These are phyloP conservation scores for Channa striata DNA, from an alignment of 2,797 vertebrate genomes.

Conservation along the genomic window DNA sequence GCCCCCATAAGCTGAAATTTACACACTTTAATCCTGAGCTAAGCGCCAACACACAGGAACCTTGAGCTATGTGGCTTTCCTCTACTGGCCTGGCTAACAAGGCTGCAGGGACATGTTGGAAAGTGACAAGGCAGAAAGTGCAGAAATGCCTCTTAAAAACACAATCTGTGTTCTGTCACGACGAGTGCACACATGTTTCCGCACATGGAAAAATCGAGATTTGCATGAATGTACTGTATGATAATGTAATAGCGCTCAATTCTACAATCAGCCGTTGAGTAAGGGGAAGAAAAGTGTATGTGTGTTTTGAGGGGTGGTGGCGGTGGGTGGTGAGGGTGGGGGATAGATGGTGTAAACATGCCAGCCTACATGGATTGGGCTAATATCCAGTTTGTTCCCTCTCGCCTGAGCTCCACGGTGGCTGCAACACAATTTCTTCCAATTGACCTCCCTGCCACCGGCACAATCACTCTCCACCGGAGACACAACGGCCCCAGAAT, in stretches of 20 bases:
- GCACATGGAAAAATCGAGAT: slow-evolving; percentile 42
- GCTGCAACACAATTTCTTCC: slow-evolving; percentile 86
- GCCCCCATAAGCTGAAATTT: slow-evolving; percentile 51
- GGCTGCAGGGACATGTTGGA: slow-evolving; percentile 51
- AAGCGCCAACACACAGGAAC: slow-evolving; percentile 49
- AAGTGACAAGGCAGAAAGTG: slow-evolving; percentile 48
- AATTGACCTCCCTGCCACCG: slow-evolving; percentile 86
- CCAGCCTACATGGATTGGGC: slow-evolving; percentile 84
- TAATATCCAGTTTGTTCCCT: slow-evolving; percentile 86
- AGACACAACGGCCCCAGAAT: slow-evolving; percentile 79
- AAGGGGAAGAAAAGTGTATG: slow-evolving; percentile 41
- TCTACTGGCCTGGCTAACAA: slow-evolving; percentile 61
- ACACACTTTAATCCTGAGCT: slow-evolving; percentile 65
- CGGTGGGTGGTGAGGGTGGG: slow-evolving; percentile 15
- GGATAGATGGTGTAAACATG: slow-evolving; percentile 79
- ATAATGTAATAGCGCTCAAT: slow-evolving; percentile 25
- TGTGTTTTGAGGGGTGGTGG: slow-evolving; percentile 38
- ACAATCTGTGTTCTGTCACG: slow-evolving; percentile 32
- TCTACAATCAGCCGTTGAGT: slow-evolving; percentile 25
- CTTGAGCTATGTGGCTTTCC: slow-evolving; percentile 58
- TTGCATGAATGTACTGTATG: slow-evolving; percentile 7
- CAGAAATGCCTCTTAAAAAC: slow-evolving; percentile 25
- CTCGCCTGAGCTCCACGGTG: slow-evolving; percentile 81
- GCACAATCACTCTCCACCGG: slow-evolving; percentile 83
- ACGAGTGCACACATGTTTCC: slow-evolving; percentile 8